Evolutionary conservation across 2,113 vertebrate species (phyloP).

Genomic region (Brachionichthys hirsutus): DNA sequence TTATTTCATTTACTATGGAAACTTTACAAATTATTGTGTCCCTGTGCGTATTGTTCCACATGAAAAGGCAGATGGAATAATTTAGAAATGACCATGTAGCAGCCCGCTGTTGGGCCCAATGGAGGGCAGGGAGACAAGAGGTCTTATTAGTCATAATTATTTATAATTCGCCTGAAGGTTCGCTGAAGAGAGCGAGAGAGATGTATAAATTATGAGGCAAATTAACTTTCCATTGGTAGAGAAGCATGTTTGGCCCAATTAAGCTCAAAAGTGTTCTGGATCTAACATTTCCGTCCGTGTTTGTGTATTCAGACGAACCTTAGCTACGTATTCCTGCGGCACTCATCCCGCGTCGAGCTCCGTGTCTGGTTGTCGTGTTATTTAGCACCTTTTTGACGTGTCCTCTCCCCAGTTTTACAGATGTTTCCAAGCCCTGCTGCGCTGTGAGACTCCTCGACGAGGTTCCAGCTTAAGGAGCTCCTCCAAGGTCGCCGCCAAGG

Average conservation of each 20-base stretch:
- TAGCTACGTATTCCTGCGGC: too few species aligned
- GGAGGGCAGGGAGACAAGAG: not conserved
- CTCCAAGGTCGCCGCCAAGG: slow-evolving; percentile 64
- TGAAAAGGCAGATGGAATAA: slow-evolving; percentile 1
- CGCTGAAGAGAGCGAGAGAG: not conserved
- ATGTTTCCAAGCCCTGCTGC: slow-evolving; percentile 76
- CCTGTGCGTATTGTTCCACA: not conserved
- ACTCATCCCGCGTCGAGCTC: too few species aligned
- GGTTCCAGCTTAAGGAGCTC: slow-evolving; percentile 69
- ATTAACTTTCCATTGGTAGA: slow-evolving; percentile 2
- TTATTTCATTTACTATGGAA: slow-evolving; percentile 18
- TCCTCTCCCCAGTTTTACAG: slow-evolving; percentile 79
- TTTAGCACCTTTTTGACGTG: too few species aligned
- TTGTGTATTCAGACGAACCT: too few species aligned
- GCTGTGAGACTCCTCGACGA: slow-evolving; percentile 54
- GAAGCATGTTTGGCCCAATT: not conserved
- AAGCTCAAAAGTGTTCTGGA: not conserved
- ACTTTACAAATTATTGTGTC: slow-evolving; percentile 9
- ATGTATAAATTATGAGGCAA: not conserved
- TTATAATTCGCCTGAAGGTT: slow-evolving; percentile 1
- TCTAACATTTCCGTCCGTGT: not conserved
- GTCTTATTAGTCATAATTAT: slow-evolving; percentile 11
- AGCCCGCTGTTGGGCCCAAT: not conserved
- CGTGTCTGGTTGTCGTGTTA: too few species aligned
- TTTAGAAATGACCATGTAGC: too few species aligned